Base-by-base conservation (phyloP, 2,797 vertebrate genomes). In the Artibeus lituratus region DNA sequence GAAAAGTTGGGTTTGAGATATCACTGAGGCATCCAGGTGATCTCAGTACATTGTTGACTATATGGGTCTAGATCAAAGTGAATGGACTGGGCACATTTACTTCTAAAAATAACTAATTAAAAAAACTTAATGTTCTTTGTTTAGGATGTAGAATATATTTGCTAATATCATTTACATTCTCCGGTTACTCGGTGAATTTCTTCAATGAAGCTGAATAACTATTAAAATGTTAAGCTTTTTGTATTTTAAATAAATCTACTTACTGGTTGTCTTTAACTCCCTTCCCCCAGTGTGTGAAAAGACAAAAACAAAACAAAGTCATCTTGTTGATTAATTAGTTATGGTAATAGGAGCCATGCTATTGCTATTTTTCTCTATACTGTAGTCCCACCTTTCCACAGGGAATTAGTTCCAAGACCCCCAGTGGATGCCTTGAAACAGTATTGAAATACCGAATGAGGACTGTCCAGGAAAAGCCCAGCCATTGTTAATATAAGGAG, bases 181-280 rank as follows among this genome's bases (percentile, higher is more conserved):
- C 22, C n/a, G 84, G 72, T 73, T 53, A 32, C 21, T 37, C 26
- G 42, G 74, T 67, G 78, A 62, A 51, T 88, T 88, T 78, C 85
- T 95, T 92, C 73, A 90, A 1, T 67, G n/a, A 57, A 37, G 24
- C 15, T 39, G 44, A 65, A n/a, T 89, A 73, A 35, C 44, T 76
- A 26, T 91, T 94, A 87, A 51, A 70, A 37, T 53, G 42, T 70
- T 91, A 82, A 57, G 26, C 59, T 59, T 93, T 93, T 91, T 82
- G 69, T 67, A 74, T 57, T 80, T 80, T 87, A 74, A 88, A 24
- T 91, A 65, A 55, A 70, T 91, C 42, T 5, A 76, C 18, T 37
- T 76, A 82, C 15, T 91, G 82, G 44, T 80, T 76, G 32, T 86
- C 49, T 83, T 93, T 78, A 73, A 53, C 42, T 57, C n/a, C 59